Percentiles rank a stretch among this genome's conserved stretches.
These are phyloP conservation scores for Pomacea canaliculata DNA, from an alignment of 2,888 invertebrate species.

Conservation along the genomic window DNA sequence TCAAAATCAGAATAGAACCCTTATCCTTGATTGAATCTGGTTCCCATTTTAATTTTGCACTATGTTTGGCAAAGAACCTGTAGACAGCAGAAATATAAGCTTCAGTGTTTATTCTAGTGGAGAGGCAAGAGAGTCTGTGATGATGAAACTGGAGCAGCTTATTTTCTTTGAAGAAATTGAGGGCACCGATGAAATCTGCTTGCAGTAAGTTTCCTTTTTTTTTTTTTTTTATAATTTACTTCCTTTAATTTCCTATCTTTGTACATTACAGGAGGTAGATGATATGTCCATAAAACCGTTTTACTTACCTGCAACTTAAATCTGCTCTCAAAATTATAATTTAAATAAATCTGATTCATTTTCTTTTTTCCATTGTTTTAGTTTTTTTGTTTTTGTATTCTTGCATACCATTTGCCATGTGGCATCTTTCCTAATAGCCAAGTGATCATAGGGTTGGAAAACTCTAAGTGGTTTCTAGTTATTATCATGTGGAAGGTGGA, in stretches of 20 bases:
- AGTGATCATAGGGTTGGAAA: too few species aligned
- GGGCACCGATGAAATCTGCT: slow-evolving; percentile 32
- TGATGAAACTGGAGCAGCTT: slow-evolving; percentile 61
- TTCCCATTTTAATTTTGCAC: too few species aligned
- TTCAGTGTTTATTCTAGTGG: not conserved
- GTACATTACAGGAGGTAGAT: not conserved
- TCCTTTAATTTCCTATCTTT: not conserved
- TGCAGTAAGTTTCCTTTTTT: slow-evolving; percentile 27
- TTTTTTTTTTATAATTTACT: not conserved
- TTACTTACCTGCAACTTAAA: not conserved
- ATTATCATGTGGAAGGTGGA: too few species aligned
- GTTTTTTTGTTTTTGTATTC: not conserved
- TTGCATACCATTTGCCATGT: too few species aligned
- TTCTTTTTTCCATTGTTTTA: not conserved
- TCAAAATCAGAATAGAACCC: too few species aligned
- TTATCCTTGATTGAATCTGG: too few species aligned
- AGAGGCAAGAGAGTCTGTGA: slow-evolving; percentile 56
- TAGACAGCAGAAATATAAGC: not conserved
- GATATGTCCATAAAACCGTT: not conserved
- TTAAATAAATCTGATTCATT: not conserved
- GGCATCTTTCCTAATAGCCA: too few species aligned
- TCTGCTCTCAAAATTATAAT: too few species aligned
- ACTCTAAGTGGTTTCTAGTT: too few species aligned
- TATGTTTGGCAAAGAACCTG: not conserved
- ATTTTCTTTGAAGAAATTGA: slow-evolving; percentile 62